Evolutionary conservation across 2,888 invertebrate species (phyloP).

Genomic region (Trypoxylon attenuatum): DNA sequence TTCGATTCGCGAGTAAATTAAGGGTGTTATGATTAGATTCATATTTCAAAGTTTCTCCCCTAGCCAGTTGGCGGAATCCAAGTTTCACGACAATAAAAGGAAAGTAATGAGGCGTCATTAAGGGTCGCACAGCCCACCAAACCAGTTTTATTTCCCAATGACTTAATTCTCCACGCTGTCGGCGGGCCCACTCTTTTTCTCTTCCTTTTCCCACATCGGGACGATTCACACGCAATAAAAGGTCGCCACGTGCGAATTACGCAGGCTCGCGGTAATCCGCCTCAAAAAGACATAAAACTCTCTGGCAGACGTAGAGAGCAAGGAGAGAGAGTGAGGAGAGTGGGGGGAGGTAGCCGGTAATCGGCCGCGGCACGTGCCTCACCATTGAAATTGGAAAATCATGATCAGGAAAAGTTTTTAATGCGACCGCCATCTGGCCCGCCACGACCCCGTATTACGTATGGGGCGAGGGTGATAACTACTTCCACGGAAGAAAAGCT

Average conservation of each 20-base stretch:
- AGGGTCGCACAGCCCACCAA: too few species aligned
- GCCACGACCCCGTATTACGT: slow-evolving; percentile 20
- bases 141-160: too few species aligned
- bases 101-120: too few species aligned
- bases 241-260: slow-evolving; percentile 31
- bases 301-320: too few species aligned
- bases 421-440: slow-evolving; percentile 53
- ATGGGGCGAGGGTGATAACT: slow-evolving; percentile 21
- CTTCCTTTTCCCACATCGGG: neutral
- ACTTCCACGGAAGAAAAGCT: slow-evolving; percentile 12
- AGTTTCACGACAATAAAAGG: too few species aligned
- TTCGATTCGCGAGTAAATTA: too few species aligned
- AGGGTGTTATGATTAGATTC: too few species aligned
- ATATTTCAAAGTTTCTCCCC: too few species aligned
- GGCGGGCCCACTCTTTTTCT: neutral
- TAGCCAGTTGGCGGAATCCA: too few species aligned
- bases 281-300: slow-evolving; percentile 39
- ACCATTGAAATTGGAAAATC: slow-evolving; percentile 54
- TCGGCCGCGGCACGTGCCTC: slow-evolving; percentile 46
- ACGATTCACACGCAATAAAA: neutral
- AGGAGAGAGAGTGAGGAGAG: too few species aligned
- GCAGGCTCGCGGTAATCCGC: slow-evolving; percentile 25
- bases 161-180: neutral
- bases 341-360: slow-evolving; percentile 8
- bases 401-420: slow-evolving; percentile 53